Conservation (phyloP, 2,113 vertebrate species). For the Hymenochirus boettgeri region DNA sequence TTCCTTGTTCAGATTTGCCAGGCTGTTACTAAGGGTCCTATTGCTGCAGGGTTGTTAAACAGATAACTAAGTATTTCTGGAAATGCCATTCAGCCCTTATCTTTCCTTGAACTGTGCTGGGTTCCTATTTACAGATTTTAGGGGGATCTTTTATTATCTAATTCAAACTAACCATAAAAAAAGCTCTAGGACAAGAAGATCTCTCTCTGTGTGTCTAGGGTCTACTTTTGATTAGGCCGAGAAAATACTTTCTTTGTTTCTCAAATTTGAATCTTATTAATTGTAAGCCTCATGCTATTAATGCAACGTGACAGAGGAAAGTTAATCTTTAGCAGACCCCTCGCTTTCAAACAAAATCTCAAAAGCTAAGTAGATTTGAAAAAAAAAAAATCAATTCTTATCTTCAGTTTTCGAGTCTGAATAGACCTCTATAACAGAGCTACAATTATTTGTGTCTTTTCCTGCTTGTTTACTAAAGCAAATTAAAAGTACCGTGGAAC, state of each 20-base stretch:
- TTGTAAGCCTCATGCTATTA: conserved; percentile 55
- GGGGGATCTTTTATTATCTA: conserved; percentile 36
- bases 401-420: conserved; percentile 43
- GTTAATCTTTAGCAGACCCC: conserved; percentile 50
- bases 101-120: conserved; percentile 59
- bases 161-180: conserved; percentile 45
- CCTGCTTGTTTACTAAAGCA: not conserved
- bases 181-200: conserved; percentile 47
- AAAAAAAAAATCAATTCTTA: conserved; percentile 44
- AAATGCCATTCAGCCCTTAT: conserved; percentile 72
- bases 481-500: not conserved
- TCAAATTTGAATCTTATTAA: conserved; percentile 58
- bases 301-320: conserved; percentile 54
- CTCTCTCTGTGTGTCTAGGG: conserved; percentile 39
- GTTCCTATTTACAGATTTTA: conserved; percentile 66
- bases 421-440: conserved; percentile 26
- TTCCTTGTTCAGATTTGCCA: conserved; percentile 80
- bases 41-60: conserved; percentile 65
- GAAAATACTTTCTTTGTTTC: conserved; percentile 57
- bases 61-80: conserved; percentile 73
- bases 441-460: conserved; percentile 10
- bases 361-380: conserved; percentile 48
- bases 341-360: conserved; percentile 47
- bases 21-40: conserved; percentile 77
- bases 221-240: conserved; percentile 52